Evolutionary conservation across 2,888 invertebrate species (phyloP), one percentile per base, ranked within the genome.

Genomic region (Onthophagus sagittarius): DNA sequence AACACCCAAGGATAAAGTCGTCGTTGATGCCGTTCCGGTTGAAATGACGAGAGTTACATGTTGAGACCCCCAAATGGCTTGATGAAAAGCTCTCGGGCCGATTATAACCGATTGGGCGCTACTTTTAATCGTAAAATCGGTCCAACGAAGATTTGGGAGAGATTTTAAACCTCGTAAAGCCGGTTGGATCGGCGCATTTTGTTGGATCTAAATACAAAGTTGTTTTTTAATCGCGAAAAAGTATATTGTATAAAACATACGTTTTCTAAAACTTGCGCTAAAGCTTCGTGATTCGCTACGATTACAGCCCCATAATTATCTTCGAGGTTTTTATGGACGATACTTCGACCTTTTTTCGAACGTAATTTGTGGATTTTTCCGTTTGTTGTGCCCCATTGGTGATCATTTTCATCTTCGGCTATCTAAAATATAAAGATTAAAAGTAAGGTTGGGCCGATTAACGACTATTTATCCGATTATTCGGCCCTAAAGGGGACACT

Each of bases 221-320:
- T 3, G 23, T 23, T 23, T 23, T 23, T 23, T 23, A 23, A 23
- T 23, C 3, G 39, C 2, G 2, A 53, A 53, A 53, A 53, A 53
- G 39, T 53, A 11, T 65, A n/a, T n/a, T n/a, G n/a, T n/a, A n/a
- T 23, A 23, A 23, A 23, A 79, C 81, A 83, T 85, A 95, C 95
- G 89, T 95, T 94, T 86, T 96, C 95, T 77, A 95, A 88, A 80
- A 96, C 92, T 86, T 95, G 95, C 71, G 95, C 94, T 15, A 96
- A 88, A 5, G 95, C 95, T 86, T 96, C 95, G 82, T 95, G 95
- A 87, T 96, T 96, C 76, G 95, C 95, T 62, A 94, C 92, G 77
- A 95, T 92, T 53, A 96, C 95, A 63, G 95, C 95, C 14, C 94
- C 94, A 82, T 96, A 96, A 86, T 95, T 95, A 82, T 96, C 95